Evolutionary conservation across 2,797 vertebrate genomes (phyloP).

Genomic region (Semotilus atromaculatus): DNA sequence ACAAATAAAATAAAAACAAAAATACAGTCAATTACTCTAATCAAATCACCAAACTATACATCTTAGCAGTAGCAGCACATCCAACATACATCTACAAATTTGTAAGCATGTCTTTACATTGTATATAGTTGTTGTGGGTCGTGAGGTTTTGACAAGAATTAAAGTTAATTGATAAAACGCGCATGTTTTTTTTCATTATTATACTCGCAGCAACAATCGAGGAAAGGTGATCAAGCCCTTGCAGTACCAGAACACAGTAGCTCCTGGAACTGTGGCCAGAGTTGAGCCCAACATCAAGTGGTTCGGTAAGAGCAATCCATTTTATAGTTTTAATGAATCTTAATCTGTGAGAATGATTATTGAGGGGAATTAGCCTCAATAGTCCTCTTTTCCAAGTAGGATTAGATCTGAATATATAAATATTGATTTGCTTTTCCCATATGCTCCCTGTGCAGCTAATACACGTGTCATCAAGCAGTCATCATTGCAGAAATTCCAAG

Average conservation of each 20-base stretch:
- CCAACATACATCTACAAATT: too few relatives aligned
- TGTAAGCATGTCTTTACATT: too few relatives aligned
- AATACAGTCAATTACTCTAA: too few relatives aligned
- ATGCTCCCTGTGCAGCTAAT: slow-evolving; percentile 81
- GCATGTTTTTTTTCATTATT: background rate
- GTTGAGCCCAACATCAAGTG: slow-evolving; percentile 99
- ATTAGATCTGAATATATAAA: background rate
- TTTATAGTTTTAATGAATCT: background rate
- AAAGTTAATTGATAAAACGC: background rate
- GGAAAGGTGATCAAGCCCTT: slow-evolving; percentile 92
- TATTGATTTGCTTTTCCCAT: background rate
- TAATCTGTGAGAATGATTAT: background rate
- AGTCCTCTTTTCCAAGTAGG: background rate
- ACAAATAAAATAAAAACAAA: too few relatives aligned
- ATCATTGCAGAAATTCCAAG: slow-evolving; percentile 95
- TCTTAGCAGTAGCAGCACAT: too few relatives aligned
- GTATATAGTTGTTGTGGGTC: background rate
- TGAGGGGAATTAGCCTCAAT: background rate
- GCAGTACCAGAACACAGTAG: slow-evolving; percentile 90
- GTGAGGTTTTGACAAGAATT: background rate
- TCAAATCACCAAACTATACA: too few relatives aligned
- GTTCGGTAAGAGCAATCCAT: slow-evolving; percentile 86
- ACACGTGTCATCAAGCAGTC: slow-evolving; percentile 98
- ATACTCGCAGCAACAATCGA: slow-evolving; percentile 80
- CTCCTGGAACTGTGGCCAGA: slow-evolving; percentile 91